Base-by-base conservation (phyloP, 2,113 vertebrate genomes). In the Nipponia nippon region DNA sequence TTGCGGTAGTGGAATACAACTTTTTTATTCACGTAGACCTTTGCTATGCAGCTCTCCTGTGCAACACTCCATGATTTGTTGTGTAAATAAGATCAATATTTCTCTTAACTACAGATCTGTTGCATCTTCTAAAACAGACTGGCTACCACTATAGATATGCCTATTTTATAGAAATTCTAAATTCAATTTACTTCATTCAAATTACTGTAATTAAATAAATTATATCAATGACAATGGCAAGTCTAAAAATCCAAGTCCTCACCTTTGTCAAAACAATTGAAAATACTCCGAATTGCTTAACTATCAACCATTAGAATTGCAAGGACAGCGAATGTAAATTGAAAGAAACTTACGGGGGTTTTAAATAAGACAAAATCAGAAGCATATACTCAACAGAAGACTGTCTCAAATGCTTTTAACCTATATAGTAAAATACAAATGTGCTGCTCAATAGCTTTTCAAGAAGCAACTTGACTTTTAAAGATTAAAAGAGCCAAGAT, bases 391-490 rank as follows among this genome's bases (percentile, higher is more conserved):
- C 80, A 78, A 79, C 72, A 91, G 72, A 34, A 94, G 67, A 61
- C 66, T 86, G n/a, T 69, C 89, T 94, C 67, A 92, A 63, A 85
- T 34, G 67, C 83, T 94, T 84, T 94, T 70, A 79, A 97, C 61
- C 94, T 88, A 71, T 11, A 16, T 52, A 66, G 81, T 89, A 96
- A 95, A 96, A 97, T 20, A 96, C 10, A 95, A 90, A 93, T 17
- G 40, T 69, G 93, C 88, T 56, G 83, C 87, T 88, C 62, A 69
- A 38, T 21, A 86, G 42, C 13, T 88, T 80, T 90, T 65, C 67
- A 90, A 93, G 59, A 50, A 56, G 23, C 32, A 92, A 59, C 16
- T 47, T 83, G 62, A 83, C 30, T 93, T 38, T 42, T 29, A 50
- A 65, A 94, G 52, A 67, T 21, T 15, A 2, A 59, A 55, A 83